Base-by-base conservation (phyloP, 2,113 vertebrate species). In the Suncus etruscus region DNA sequence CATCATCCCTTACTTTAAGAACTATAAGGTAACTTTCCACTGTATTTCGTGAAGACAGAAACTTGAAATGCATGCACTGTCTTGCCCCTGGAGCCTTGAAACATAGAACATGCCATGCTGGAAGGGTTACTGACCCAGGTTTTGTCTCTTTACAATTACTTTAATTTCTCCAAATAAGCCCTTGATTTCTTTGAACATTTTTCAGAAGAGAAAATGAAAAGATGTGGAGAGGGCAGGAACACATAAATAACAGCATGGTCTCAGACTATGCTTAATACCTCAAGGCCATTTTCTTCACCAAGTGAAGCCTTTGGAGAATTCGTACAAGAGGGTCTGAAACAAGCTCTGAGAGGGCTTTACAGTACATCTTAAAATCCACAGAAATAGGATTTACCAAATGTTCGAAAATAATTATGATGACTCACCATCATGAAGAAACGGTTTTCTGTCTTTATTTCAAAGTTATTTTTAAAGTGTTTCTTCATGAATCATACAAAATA, bases 401-500 rank as follows among this genome's bases (percentile, higher is more conserved):
- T 93, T 95, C 91, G 94, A 92, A 95, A 97, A 94, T 95, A 96
- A 97, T 97, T 92, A 90, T 69, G 95, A 94, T 95, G 95, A 95
- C 90, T 97, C 95, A 96, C 88, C 93, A 93, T 96, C 10, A 8
- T 84, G 91, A 96, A 94, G 92, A 95, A 94, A 95, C 90, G 78
- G 91, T 94, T 95, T 95, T 95, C 90, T 94, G 77, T 94, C 91
- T 95, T 95, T 94, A 95, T 96, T 96, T 93, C 91, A 90, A 96
- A 91, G 96, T 94, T 97, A 97, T 96, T 96, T 97, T 97, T 87
- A 95, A 97, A 97, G 94, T 96, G 50, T 91, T 93, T 97, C 97
- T 97, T 96, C 96, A 92, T 97, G 97, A 98, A 97, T 98, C 97
- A 97, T 94, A 95, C 94, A 96, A 97, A 96, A 97, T 93, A 84